Evolutionary conservation across 2,888 invertebrate genomes (phyloP), one percentile per base, ranked within the genome.

Genomic region (Lochmaea capreae): DNA sequence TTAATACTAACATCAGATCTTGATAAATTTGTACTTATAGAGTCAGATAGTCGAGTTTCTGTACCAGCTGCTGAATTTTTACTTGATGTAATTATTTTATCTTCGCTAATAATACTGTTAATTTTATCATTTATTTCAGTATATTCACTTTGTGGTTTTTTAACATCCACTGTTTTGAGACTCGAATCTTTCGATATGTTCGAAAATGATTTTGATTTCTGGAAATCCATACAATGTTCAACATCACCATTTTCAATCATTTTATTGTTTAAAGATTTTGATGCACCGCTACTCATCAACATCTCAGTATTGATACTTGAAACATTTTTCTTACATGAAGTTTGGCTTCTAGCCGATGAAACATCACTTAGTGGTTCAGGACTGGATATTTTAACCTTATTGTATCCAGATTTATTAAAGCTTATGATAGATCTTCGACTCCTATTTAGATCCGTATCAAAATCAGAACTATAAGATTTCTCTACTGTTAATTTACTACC

Each of bases 361-460:
- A 22, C 61, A 43, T 72, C 49, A 11, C 26, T 72, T 33, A n/a
- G n/a, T 14, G 16, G 11, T 22, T 68, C 61, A 11, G 22, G 42
- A 18, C 61, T 46, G 3, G 43, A 11, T 8, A 39, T 22, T 63
- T 11, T 58, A n/a, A 49, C 12, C 65, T 63, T 46, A 42, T 71
- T 70, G 22, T 74, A 74, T 3, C 59, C 49, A 18, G 76, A 67
- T 39, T 69, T 74, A 43, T 76, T 78, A 43, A 43, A 67, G 18
- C 75, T 46, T 58, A 75, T 74, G 61, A 76, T 74, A 26, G 78
- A 78, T 16, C 62, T 49, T 10, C 76, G 52, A 46, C 77, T 77
- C 66, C 61, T 73, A 14, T 71, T 57, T 18, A 61, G 43, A n/a
- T 70, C 73, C 1, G 74, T 69, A 16, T 77, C 65, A 14, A 77